Conservation (phyloP, 2,797 vertebrate genomes). For the Halcyon chelicuti region DNA sequence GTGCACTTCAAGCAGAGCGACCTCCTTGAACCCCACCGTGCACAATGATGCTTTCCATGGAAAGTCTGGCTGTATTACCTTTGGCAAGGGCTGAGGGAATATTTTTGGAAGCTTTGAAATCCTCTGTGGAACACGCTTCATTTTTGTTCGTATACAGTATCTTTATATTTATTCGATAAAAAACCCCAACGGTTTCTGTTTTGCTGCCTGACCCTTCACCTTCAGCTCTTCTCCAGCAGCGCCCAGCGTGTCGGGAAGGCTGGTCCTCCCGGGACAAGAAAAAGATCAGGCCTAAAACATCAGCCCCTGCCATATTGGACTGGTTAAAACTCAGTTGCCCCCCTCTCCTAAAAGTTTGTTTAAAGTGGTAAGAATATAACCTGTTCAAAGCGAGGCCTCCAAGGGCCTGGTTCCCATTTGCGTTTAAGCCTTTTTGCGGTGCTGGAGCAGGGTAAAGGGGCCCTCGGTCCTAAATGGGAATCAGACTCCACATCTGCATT, state of each 20-base stretch:
- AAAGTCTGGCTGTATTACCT: slow-evolving; percentile 62
- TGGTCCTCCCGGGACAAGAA: background rate
- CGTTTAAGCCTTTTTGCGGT: slow-evolving; percentile 18
- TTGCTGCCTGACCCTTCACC: slow-evolving; percentile 31
- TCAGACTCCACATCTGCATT: slow-evolving; percentile 47
- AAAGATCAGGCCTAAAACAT: slow-evolving; percentile 27
- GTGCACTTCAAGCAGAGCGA: slow-evolving; percentile 53
- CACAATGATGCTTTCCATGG: slow-evolving; percentile 68
- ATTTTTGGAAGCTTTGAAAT: slow-evolving; percentile 72
- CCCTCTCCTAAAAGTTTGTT: slow-evolving; percentile 38
- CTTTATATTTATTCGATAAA: slow-evolving; percentile 63
- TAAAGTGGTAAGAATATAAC: slow-evolving; percentile 59
- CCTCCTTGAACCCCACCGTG: slow-evolving; percentile 38
- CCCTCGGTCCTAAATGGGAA: slow-evolving; percentile 61
- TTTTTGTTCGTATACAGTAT: slow-evolving; percentile 63
- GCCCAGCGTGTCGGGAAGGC: background rate
- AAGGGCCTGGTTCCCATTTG: slow-evolving; percentile 64
- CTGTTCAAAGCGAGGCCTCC: slow-evolving; percentile 62
- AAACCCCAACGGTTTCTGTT: slow-evolving; percentile 28
- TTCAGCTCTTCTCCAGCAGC: background rate
- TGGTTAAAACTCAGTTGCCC: slow-evolving; percentile 38
- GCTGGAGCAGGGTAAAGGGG: slow-evolving; percentile 24
- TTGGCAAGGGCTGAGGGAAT: slow-evolving; percentile 62
- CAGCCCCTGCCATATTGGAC: slow-evolving; percentile 42
- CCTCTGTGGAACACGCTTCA: slow-evolving; percentile 37